A percentile compares a stretch with the other conserved stretches of the same genome.
Evolutionary conservation across 2,888 invertebrate species (phyloP).

Genomic region (Rhaphigaster nebulosa): DNA sequence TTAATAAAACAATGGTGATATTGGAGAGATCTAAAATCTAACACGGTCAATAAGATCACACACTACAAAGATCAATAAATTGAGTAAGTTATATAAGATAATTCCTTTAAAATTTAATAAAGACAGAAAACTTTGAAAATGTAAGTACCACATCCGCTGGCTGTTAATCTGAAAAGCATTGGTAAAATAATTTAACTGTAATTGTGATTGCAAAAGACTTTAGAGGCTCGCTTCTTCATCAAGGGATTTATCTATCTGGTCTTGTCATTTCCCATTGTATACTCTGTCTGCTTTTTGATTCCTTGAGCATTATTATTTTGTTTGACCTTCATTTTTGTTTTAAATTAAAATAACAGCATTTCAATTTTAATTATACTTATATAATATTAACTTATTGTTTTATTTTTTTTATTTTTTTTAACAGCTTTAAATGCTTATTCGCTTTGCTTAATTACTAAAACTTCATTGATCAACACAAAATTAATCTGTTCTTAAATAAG

Average conservation of each 20-base stretch:
- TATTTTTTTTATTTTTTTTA: background rate
- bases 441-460: conserved; percentile 55
- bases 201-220: background rate
- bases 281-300: conserved; percentile 51
- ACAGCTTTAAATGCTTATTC: conserved; percentile 54
- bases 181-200: background rate
- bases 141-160: conserved; percentile 56
- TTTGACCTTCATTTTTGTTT: background rate
- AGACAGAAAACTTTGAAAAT: conserved; percentile 21
- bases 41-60: background rate
- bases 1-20: conserved; percentile 32
- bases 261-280: conserved; percentile 55
- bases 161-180: conserved; percentile 47
- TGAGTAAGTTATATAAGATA: background rate
- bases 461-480: conserved; percentile 46
- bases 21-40: background rate
- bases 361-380: background rate
- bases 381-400: background rate
- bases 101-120: conserved; percentile 3
- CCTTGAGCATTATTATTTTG: conserved; percentile 9
- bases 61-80: background rate
- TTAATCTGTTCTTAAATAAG: background rate
- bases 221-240: background rate
- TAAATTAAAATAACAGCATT: conserved; percentile 17
- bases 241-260: conserved; percentile 39